Evolutionary conservation across 2,888 invertebrate genomes (phyloP).

Genomic region (Rhabditoides inermis): DNA sequence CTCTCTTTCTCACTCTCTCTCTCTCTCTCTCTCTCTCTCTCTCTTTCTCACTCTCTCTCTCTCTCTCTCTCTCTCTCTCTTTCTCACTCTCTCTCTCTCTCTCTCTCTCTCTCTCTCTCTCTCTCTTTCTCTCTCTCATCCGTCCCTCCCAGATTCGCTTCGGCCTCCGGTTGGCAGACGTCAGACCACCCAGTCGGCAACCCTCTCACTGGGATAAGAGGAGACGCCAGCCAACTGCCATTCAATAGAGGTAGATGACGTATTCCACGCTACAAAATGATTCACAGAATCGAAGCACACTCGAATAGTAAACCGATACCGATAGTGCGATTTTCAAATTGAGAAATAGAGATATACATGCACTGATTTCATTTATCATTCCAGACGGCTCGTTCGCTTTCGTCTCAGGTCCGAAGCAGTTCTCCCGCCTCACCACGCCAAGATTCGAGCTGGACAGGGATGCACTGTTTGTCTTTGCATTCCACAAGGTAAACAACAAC

Average conservation of each 20-base stretch:
- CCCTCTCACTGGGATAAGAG: constrained; percentile 38
- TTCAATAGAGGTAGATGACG: constrained; percentile 27
- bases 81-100: neutral
- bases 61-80: neutral
- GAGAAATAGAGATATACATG: neutral
- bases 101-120: neutral
- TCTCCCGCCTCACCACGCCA: constrained; percentile 30
- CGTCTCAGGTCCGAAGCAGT: constrained; percentile 29
- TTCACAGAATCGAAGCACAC: neutral
- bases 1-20: no score
- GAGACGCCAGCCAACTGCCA: constrained; percentile 39
- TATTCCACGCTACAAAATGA: neutral
- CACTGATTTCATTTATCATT: neutral
- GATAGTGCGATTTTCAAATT: neutral
- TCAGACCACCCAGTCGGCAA: constrained; percentile 31
- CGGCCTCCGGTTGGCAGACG: constrained; percentile 26
- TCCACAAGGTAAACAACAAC: constrained; percentile 45
- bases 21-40: neutral
- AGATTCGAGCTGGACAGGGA: constrained; percentile 33
- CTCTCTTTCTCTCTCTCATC: neutral
- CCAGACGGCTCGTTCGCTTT: constrained; percentile 41
- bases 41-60: no score
- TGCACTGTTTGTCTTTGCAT: constrained; percentile 42
- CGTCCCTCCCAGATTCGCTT: constrained; percentile 11
- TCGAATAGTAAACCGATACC: neutral